Base-by-base conservation (phyloP, 2,797 vertebrate genomes). In the Acanthiza pusilla region DNA sequence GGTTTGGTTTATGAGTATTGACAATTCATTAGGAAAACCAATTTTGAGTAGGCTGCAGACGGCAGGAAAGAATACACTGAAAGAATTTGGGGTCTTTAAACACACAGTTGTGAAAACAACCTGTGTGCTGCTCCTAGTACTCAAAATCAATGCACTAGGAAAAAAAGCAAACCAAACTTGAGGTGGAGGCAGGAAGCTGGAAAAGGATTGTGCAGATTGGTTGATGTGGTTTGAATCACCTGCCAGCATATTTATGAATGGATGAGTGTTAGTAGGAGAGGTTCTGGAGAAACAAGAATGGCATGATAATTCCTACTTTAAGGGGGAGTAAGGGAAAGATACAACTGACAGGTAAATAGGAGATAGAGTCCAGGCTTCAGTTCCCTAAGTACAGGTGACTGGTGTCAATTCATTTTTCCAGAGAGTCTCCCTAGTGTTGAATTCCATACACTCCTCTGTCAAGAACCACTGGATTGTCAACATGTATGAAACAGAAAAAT, bases 231-330 rank as follows among this genome's bases (percentile, higher is more conserved):
- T 67, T 78, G 32, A 75, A 53, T 45, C 61, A n/a, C 12, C 22
- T 72, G 8, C 27, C 0, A 0, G 3, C 16, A 40, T 36, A 29
- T 1, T 23, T 51, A 22, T 8, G 53, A 77, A 63, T 30, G 30
- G 13, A 23, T n/a, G 23, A 65, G 7, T 23, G 26, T n/a, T 65
- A 76, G 26, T 21, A 63, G 25, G 70, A 14, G 25, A 27, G 4
- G 7, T 43, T 72, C 48, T 45, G 32, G 36, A 82, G 16, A 65
- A 90, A 71, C 8, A 73, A 67, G 8, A 77, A 61, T 19, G 48
- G 9, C n/a, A 62, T 3, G 6, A 7, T 40, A 75, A 36, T 63
- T 47, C 6, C 16, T 47, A 26, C 62, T 62, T 70, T 62, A 47
- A 38, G 19, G 18, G 5, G 2, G 7, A 63, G 5, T 34, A 80